Percentiles rank a stretch among this genome's conserved stretches.
phyloP scores from a whole-genome alignment of 2,797 vertebrate genomes.

The Cuculus canorus region DNA sequence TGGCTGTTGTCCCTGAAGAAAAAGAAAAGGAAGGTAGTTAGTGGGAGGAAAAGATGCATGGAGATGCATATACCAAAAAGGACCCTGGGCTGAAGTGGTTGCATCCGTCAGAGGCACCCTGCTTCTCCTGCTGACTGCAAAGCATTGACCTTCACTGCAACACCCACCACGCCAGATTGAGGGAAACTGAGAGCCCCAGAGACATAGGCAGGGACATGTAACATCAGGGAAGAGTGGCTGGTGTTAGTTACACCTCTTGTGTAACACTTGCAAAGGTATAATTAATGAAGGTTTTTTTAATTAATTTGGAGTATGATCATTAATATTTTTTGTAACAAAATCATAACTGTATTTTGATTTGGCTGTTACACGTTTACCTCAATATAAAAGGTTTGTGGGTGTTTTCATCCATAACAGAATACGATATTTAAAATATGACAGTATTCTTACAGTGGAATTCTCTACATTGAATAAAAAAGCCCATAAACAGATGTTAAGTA shows the following conservation, averaged over 20 bases:
- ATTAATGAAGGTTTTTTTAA: neutral
- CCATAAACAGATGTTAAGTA: neutral
- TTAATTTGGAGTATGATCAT: neutral
- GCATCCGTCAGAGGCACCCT: neutral
- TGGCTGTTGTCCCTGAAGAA: neutral
- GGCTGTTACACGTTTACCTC: neutral
- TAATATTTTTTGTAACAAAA: neutral
- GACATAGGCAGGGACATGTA: rapidly evolving
- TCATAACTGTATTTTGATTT: neutral
- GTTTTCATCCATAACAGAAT: neutral
- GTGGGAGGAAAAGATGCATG: neutral
- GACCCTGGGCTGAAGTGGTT: neutral
- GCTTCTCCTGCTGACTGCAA: neutral
- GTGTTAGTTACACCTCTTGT: neutral
- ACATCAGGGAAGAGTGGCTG: neutral
- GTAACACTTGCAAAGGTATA: neutral
- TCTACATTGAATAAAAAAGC: neutral
- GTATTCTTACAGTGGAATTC: neutral
- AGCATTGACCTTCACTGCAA: no score
- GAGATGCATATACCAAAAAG: neutral
- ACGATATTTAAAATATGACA: neutral
- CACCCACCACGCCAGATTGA: rapidly evolving
- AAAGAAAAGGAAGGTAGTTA: neutral
- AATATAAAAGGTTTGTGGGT: rapidly evolving
- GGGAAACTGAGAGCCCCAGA: rapidly evolving